Percentiles rank a stretch among this genome's conserved stretches.
These are phyloP conservation scores for Pammene fasciana DNA, from an alignment of 2,888 invertebrate species.

Conservation along the genomic window DNA sequence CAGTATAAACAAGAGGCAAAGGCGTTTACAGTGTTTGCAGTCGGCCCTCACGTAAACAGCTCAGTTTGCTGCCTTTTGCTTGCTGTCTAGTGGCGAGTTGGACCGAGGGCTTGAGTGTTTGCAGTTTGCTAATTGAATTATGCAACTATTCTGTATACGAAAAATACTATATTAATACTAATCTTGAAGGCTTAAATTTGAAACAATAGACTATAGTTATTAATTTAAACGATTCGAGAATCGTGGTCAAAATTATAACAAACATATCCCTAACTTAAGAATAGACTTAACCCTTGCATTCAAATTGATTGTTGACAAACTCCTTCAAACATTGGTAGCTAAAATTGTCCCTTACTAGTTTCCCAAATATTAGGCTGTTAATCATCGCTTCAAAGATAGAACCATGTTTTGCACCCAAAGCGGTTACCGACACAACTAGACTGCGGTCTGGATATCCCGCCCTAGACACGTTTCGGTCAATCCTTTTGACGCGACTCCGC, in stretches of 20 bases:
- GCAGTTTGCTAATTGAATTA: slow-evolving; percentile 5
- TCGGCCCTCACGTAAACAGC: slow-evolving; percentile 79
- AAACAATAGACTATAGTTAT: too few species aligned
- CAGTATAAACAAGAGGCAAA: slow-evolving; percentile 71
- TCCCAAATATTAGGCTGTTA: slow-evolving; percentile 30
- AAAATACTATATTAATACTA: neutral
- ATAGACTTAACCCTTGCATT: too few species aligned
- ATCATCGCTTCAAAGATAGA: slow-evolving; percentile 44
- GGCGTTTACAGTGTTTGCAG: slow-evolving; percentile 76
- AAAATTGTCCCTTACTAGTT: slow-evolving; percentile 29
- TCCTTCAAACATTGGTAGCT: too few species aligned
- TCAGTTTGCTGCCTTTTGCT: slow-evolving; percentile 67
- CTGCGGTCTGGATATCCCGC: slow-evolving; percentile 64
- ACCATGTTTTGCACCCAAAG: slow-evolving; percentile 54
- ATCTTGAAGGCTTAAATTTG: too few species aligned
- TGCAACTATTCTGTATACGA: neutral
- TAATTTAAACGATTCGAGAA: too few species aligned
- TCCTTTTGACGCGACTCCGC: slow-evolving; percentile 67
- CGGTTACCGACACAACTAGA: slow-evolving; percentile 60
- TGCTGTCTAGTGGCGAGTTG: slow-evolving; percentile 46
- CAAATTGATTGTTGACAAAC: too few species aligned
- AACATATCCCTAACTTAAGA: too few species aligned
- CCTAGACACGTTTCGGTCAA: slow-evolving; percentile 70
- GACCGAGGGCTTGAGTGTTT: slow-evolving; percentile 17
- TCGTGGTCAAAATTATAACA: too few species aligned